Evolutionary conservation across 1,140 invertebrate species (phyloP).

Genomic region (Lepidotrigona ventralis): DNA sequence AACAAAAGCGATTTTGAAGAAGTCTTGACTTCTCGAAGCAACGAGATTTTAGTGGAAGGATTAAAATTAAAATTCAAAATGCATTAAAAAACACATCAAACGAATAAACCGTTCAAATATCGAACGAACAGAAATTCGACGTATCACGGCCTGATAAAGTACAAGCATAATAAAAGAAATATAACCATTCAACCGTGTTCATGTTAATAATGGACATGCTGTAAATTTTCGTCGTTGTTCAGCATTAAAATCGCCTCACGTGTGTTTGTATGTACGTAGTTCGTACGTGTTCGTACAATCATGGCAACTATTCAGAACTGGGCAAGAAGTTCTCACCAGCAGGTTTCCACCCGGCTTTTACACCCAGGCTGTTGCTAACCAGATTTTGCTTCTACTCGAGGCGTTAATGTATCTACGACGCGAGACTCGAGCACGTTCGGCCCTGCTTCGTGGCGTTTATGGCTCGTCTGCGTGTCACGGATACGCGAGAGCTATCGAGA

Average conservation of each 20-base stretch:
- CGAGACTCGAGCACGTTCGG: neutral
- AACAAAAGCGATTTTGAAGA: no score
- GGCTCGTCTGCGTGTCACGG: neutral
- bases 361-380: slow-evolving; percentile 13
- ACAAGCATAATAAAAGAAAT: neutral
- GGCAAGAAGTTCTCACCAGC: neutral
- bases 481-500: neutral
- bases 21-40: no score
- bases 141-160: no score
- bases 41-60: no score
- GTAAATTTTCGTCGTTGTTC: neutral
- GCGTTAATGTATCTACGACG: slow-evolving; percentile 1
- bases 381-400: slow-evolving; percentile 18
- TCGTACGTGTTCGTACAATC: neutral
- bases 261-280: neutral
- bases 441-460: neutral
- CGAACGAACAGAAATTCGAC: no score
- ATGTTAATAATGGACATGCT: neutral
- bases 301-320: neutral
- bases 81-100: no score
- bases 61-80: no score
- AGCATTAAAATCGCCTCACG: neutral
- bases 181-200: no score
- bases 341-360: neutral
- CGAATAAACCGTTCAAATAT: no score